A percentile compares a stretch with the other conserved stretches of the same genome.
Evolutionary conservation across 2,888 invertebrate genomes (phyloP).

Genomic region (Patella ulyssiponensis): DNA sequence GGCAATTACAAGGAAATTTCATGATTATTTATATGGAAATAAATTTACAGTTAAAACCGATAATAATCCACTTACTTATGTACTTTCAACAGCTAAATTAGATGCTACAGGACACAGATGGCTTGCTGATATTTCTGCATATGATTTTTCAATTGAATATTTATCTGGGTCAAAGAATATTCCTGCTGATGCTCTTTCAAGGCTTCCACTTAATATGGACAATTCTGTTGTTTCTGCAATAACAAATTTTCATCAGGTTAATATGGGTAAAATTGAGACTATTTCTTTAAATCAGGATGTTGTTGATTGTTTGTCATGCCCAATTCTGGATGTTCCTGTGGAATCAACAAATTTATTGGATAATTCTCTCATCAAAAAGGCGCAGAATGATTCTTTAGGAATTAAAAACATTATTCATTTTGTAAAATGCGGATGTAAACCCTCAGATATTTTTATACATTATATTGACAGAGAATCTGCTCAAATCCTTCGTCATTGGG

Average conservation of each 20-base stretch:
- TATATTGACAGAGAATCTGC: not conserved
- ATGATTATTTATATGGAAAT: conserved; percentile 25
- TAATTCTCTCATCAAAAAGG: no score
- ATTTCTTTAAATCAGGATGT: not conserved
- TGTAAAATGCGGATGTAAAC: not conserved
- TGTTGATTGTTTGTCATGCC: not conserved
- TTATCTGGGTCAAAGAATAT: conserved; percentile 35
- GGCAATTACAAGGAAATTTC: conserved; percentile 35
- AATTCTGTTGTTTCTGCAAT: conserved; percentile 5
- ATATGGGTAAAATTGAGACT: conserved; percentile 4
- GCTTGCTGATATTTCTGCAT: conserved; percentile 33
- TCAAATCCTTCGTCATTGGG: not conserved
- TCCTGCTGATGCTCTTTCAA: conserved; percentile 45
- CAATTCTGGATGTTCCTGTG: no score
- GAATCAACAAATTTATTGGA: no score
- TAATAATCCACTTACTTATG: conserved; percentile 42
- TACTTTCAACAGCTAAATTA: conserved; percentile 35
- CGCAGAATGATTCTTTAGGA: no score
- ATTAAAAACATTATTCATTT: not conserved
- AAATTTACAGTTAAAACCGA: conserved; percentile 36
- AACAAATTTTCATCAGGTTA: conserved; percentile 18
- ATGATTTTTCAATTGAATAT: conserved; percentile 39
- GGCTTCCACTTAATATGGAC: conserved; percentile 21
- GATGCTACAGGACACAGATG: conserved; percentile 42
- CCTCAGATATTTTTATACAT: not conserved